phyloP scores from a whole-genome alignment of 1,140 invertebrate species.

The Aphaenogaster floridana region DNA sequence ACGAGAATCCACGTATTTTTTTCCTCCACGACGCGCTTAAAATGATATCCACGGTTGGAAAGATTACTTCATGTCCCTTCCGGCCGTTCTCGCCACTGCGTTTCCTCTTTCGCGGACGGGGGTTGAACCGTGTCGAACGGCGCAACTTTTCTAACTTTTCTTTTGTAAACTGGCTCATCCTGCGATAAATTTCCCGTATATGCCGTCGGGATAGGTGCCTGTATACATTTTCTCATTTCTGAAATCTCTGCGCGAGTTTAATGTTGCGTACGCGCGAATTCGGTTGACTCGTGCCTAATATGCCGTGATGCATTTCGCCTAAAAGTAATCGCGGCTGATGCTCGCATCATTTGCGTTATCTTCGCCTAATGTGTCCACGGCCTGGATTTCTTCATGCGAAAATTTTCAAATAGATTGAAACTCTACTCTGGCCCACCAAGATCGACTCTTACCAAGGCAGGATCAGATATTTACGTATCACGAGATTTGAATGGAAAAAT shows the following conservation, averaged over 20 bases:
- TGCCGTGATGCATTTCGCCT: constrained; percentile 1
- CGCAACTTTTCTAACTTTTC: constrained; percentile 36
- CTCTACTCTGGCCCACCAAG: neutral
- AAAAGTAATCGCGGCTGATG: constrained; percentile 23
- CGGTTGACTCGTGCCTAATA: constrained; percentile 40
- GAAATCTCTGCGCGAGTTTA: constrained; percentile 17
- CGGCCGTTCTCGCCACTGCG: neutral
- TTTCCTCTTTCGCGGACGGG: constrained; percentile 10
- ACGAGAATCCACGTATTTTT: constrained; percentile 18
- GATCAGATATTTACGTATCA: constrained; percentile 15
- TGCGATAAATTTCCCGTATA: constrained; percentile 47
- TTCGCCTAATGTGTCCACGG: constrained; percentile 24
- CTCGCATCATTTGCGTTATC: constrained; percentile 11
- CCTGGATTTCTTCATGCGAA: constrained; percentile 26
- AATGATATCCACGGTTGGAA: constrained; percentile 55
- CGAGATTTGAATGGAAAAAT: neutral
- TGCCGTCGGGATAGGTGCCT: neutral
- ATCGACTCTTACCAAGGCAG: neutral
- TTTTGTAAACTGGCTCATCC: constrained; percentile 31
- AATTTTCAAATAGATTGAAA: constrained; percentile 47
- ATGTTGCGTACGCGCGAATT: constrained; percentile 44
- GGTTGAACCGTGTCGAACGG: constrained; percentile 6
- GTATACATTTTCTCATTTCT: constrained; percentile 38
- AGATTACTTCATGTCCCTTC: constrained; percentile 47
- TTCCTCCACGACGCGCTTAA: constrained; percentile 25